A percentile compares a stretch with the other conserved stretches of the same genome.
Evolutionary conservation across 30 jellyfish, hydroid and myxozoan genomes (phyloP).

Genomic region (Morbakka virulenta): DNA sequence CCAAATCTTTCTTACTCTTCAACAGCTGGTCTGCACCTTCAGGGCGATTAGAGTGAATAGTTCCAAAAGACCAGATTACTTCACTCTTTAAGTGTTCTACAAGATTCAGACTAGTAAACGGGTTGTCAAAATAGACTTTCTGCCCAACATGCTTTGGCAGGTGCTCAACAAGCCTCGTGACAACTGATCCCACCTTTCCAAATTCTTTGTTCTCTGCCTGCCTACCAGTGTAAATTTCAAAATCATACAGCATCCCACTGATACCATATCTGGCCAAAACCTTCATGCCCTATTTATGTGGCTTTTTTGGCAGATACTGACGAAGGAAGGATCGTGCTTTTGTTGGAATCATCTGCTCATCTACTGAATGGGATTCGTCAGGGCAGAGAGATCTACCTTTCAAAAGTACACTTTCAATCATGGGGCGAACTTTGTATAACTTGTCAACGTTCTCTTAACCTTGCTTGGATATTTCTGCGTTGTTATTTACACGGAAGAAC

Average conservation of each 20-base stretch:
- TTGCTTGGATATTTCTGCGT: neutral
- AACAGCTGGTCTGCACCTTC: neutral
- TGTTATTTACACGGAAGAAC: conserved; percentile 3
- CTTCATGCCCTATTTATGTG: conserved; percentile 34
- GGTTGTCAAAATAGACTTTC: conserved; percentile 32
- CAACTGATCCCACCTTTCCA: conserved; percentile 45
- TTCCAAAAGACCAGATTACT: conserved; percentile 1
- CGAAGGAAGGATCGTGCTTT: neutral
- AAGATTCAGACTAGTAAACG: neutral
- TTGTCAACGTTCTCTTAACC: conserved; percentile 6
- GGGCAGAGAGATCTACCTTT: conserved; percentile 9
- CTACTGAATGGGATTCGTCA: conserved; percentile 9
- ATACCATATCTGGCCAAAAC: conserved; percentile 17
- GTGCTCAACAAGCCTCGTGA: conserved; percentile 7
- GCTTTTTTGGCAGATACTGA: conserved; percentile 31
- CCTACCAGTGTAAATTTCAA: conserved; percentile 18
- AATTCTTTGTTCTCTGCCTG: conserved; percentile 11
- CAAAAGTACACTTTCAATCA: neutral
- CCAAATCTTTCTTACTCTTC: conserved; percentile 10
- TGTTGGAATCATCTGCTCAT: conserved; percentile 38
- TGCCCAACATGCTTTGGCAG: conserved; percentile 31
- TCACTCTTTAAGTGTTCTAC: conserved; percentile 5
- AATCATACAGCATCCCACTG: conserved; percentile 28
- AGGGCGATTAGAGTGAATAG: conserved; percentile 12
- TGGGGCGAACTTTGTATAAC: neutral